Base-by-base conservation (phyloP, 1,140 invertebrate genomes). In the Idris sp. region DNA sequence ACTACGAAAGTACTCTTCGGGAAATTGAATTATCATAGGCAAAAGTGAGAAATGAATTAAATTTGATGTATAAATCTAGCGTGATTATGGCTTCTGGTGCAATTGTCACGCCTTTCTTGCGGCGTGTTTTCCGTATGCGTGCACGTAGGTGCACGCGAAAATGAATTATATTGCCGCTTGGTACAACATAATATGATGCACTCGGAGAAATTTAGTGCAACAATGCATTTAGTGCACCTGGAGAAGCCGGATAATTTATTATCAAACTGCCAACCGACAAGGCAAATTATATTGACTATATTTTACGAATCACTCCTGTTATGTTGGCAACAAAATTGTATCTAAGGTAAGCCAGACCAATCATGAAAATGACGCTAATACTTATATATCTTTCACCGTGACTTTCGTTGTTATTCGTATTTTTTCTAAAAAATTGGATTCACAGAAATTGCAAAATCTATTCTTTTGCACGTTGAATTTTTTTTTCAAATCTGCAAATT, bases 21-120 rank as follows among this genome's bases (percentile, higher is more conserved):
- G n/a, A 11, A 6, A 11, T 35, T 33, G 10, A 33, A 49, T 35
- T 33, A 14, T 4, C 11, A 9, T 14, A 13, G 18, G 11, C n/a
- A 61, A 33, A 43, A 26, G 15, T 1, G 30, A 4, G 40, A 51
- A 51, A 61, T 46, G 41, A 59, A 69, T 54, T 36, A 22, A 43
- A 43, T 59, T 43, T 38, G 30, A 31, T 25, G 19, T 36, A 65
- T 54, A 61, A 61, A 76, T 61, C 59, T 15, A 15, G 35, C 38
- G 54, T 43, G 53, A 67, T 65, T 65, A 25, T 30, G 41, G 73
- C 35, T 18, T 31, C 28, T 35, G 19, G 54, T 51, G 35, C 68
- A 22, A 72, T 62, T 64, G 68, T 72, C 68, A 56, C 58, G 68
- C 58, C 68, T 72, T 72, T 72, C 58, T 64, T 64, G 58, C 10